phyloP scores from a whole-genome alignment of 2,888 invertebrate genomes.

The Eupithecia tripunctaria region DNA sequence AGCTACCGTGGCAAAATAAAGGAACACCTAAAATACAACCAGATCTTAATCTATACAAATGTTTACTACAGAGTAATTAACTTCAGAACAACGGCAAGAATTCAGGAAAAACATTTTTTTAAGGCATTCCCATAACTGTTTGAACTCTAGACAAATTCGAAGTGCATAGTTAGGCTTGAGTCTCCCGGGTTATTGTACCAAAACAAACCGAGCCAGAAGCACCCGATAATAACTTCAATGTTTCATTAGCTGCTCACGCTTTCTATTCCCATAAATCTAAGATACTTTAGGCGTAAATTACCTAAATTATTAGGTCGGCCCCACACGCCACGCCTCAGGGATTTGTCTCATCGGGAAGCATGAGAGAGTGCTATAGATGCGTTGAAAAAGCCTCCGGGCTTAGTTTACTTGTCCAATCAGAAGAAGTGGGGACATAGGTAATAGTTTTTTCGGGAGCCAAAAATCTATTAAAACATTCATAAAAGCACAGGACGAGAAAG shows the following conservation, averaged over 20 bases:
- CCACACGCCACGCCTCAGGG: constrained; percentile 48
- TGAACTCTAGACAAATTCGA: background rate
- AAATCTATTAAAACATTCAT: constrained; percentile 22
- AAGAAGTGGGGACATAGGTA: background rate
- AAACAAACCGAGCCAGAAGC: constrained; percentile 30
- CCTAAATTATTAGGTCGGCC: constrained; percentile 53
- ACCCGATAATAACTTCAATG: constrained; percentile 39
- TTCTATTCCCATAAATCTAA: constrained; percentile 52
- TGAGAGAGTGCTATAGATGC: background rate
- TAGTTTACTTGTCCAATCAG: background rate
- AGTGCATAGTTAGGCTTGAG: constrained; percentile 13
- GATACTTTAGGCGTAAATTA: constrained; percentile 52
- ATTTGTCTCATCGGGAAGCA: constrained; percentile 34
- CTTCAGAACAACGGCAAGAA: background rate
- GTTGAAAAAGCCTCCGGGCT: background rate
- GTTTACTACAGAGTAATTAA: background rate
- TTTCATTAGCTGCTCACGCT: constrained; percentile 45
- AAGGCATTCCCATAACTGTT: no score
- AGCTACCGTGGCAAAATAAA: background rate
- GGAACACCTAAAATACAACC: background rate
- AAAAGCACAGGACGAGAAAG: constrained; percentile 22
- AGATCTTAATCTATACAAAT: background rate
- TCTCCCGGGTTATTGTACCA: constrained; percentile 32
- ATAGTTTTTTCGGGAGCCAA: constrained; percentile 28
- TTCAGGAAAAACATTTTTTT: background rate